These are phyloP conservation scores for Maccullochella peelii DNA, from an alignment of 2,113 vertebrate genomes.

Conservation along the genomic window DNA sequence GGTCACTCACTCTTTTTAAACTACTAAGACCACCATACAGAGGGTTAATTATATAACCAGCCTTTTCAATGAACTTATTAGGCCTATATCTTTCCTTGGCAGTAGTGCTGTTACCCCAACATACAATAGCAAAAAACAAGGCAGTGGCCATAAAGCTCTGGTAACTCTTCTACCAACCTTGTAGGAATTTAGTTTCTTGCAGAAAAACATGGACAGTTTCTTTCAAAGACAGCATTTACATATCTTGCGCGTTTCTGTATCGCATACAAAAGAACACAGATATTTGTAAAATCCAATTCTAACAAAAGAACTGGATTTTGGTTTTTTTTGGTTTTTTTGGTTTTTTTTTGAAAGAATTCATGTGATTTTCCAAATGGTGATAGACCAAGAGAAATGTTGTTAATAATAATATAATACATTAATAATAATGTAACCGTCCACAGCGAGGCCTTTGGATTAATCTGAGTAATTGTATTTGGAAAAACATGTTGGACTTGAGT, in stretches of 20 bases:
- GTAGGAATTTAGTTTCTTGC: neutral
- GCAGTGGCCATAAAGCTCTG: neutral
- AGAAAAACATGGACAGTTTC: neutral
- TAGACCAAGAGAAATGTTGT: neutral
- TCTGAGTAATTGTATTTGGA: neutral
- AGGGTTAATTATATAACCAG: neutral
- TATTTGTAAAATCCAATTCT: neutral
- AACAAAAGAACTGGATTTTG: neutral
- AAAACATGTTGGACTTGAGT: neutral
- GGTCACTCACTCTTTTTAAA: neutral
- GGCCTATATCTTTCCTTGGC: neutral
- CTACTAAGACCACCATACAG: neutral
- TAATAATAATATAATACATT: too few relatives aligned
- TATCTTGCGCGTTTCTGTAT: neutral
- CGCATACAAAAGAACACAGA: neutral
- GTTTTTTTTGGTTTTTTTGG: neutral
- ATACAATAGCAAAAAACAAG: neutral
- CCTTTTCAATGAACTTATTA: neutral
- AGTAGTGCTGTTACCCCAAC: neutral
- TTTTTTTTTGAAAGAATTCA: neutral
- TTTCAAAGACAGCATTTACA: neutral
- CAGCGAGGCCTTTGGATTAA: too few relatives aligned
- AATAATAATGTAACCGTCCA: too few relatives aligned
- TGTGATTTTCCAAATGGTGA: neutral
- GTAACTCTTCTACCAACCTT: neutral